These are phyloP conservation scores for Scaptomyza reducta DNA, from an alignment of 2,888 invertebrate species.

Conservation along the genomic window DNA sequence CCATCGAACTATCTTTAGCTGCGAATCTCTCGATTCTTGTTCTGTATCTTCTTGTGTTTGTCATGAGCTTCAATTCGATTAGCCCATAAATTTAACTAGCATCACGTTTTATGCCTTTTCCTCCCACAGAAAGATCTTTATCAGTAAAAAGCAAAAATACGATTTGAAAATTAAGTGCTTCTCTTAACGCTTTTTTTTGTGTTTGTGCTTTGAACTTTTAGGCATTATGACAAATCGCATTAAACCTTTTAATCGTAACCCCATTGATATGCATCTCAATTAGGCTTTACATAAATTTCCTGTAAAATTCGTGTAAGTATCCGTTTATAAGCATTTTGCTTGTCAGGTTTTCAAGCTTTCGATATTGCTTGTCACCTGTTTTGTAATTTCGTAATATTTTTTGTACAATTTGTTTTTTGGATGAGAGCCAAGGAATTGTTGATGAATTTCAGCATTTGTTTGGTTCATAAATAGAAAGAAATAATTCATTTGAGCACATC, in stretches of 20 bases:
- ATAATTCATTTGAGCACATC: constrained; percentile 20
- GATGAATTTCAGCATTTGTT: constrained; percentile 12
- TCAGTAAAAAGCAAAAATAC: constrained; percentile 26
- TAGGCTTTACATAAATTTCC: constrained; percentile 47
- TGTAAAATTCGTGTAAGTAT: constrained; percentile 29
- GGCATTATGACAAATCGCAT: constrained; percentile 27
- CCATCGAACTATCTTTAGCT: constrained; percentile 32
- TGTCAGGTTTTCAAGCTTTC: constrained; percentile 2
- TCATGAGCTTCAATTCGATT: constrained; percentile 38
- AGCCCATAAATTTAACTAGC: constrained; percentile 66
- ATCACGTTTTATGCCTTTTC: constrained; percentile 68
- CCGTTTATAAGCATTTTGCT: constrained; percentile 12
- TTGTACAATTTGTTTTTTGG: constrained; percentile 31
- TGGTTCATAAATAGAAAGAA: constrained; percentile 30
- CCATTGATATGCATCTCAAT: constrained; percentile 52
- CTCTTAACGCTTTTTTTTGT: neutral
- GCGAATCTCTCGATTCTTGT: constrained; percentile 44
- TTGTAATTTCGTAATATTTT: constrained; percentile 29
- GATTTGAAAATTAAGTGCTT: neutral
- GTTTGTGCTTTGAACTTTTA: constrained; percentile 13
- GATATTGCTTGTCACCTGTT: constrained; percentile 30
- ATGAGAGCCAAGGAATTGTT: constrained; percentile 39
- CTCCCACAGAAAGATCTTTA: constrained; percentile 53
- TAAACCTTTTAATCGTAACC: constrained; percentile 12
- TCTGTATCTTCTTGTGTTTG: constrained; percentile 3